phyloP scores from a whole-genome alignment of 2,113 vertebrate species.

The Actenoides lindsayi region DNA sequence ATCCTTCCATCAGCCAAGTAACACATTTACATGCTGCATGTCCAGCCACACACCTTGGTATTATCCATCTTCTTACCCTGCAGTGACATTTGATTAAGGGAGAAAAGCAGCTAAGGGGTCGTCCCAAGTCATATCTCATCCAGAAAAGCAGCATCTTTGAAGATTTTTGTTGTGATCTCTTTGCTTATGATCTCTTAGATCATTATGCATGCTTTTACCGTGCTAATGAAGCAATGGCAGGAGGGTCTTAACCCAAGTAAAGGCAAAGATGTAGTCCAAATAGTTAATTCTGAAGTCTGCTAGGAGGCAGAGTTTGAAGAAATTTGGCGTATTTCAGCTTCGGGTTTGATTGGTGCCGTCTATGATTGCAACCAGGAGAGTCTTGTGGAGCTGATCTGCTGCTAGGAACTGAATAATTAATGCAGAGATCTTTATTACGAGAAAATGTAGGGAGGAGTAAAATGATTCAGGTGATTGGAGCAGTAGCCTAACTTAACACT shows the following conservation, averaged over 20 bases:
- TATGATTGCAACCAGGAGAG: neutral
- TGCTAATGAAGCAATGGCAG: neutral
- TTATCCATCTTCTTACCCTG: neutral
- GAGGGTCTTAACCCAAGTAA: neutral
- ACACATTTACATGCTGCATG: fast-evolving
- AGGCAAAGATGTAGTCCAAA: neutral
- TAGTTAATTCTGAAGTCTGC: neutral
- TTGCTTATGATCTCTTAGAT: neutral
- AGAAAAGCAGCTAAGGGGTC: neutral
- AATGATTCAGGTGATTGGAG: neutral
- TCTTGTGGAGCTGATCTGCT: neutral
- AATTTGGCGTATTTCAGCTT: neutral
- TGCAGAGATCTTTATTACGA: neutral
- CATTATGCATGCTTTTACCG: neutral
- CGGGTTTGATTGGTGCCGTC: neutral
- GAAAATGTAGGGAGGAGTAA: neutral
- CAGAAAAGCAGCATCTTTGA: neutral
- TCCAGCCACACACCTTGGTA: neutral
- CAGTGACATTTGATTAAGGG: neutral
- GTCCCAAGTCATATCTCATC: neutral
- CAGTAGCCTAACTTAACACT: neutral
- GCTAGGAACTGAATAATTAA: neutral
- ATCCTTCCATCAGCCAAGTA: neutral
- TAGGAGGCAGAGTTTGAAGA: neutral
- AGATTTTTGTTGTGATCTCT: neutral